These are phyloP conservation scores for Pentamera pediparva DNA, from an alignment of 53 echinoderm and acorn worm genomes.

Conservation along the genomic window DNA sequence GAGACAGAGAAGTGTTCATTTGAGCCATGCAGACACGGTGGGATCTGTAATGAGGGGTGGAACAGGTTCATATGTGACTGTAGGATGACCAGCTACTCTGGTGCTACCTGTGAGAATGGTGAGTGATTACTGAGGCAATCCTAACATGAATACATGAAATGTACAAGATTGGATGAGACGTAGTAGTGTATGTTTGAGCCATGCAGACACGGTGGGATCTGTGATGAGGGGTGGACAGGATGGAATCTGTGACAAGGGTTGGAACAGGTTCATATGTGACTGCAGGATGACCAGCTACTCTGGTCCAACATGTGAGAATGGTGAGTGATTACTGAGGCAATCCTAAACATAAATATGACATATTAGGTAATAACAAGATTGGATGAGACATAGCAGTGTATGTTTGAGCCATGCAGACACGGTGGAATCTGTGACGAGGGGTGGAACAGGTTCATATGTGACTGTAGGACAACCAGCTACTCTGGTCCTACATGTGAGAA, in stretches of 20 bases:
- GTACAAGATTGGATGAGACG: too few relatives aligned
- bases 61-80: slow-evolving; percentile 97
- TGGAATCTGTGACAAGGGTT: slow-evolving; percentile 82
- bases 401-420: slow-evolving; percentile 60
- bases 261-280: slow-evolving; percentile 97
- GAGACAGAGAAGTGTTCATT: too few relatives aligned
- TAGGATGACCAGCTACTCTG: slow-evolving; percentile 81
- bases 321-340: too few relatives aligned
- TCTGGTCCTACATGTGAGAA: slow-evolving; percentile 75
- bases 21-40: slow-evolving; percentile 72
- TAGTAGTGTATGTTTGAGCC: slow-evolving; percentile 54
- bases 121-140: not conserved
- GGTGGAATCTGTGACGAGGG: slow-evolving; percentile 80
- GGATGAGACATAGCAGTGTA: slow-evolving; percentile 64
- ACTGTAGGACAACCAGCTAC: slow-evolving; percentile 87
- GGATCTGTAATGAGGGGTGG: slow-evolving; percentile 86
- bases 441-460: slow-evolving; percentile 97
- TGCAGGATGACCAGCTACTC: slow-evolving; percentile 87
- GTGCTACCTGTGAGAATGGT: slow-evolving; percentile 81
- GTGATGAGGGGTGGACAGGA: too few relatives aligned
- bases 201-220: slow-evolving; percentile 77
- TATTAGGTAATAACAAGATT: too few relatives aligned
- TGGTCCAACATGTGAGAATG: slow-evolving; percentile 75
- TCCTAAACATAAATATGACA: too few relatives aligned
- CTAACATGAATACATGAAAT: not conserved